Base-by-base conservation (phyloP, 2,888 invertebrate species). In the Drosophila incognita region DNA sequence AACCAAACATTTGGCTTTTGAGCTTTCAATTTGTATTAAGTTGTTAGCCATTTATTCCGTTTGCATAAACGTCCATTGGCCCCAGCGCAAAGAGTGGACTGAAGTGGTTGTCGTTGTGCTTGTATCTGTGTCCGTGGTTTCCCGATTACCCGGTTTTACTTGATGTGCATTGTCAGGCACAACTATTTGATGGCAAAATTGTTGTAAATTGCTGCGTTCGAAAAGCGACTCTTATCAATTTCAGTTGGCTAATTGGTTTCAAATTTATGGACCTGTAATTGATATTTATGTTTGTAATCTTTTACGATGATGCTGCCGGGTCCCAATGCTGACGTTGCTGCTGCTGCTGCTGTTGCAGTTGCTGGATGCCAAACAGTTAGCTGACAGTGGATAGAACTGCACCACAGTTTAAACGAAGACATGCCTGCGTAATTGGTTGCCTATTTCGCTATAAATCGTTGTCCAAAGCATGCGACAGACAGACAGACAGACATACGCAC, bases 231-330 rank as follows among this genome's bases (percentile, higher is more conserved):
- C 87, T 92, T 92, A 91, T 92, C 92, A 91, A 92, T 91, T 92
- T 87, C 84, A 81, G 87, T 81, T 86, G 90, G 92, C 92, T 92
- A 92, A 92, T 92, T 92, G 92, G 92, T 92, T 92, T 91, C 83
- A 87, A 92, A 92, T 92, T 92, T 92, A 92, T 92, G 89, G 90
- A 92, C 90, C 92, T 90, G 92, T 91, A 86, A 91, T 89, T 89
- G 90, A 92, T 92, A 92, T 92, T 92, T 92, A 92, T 92, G 92
- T 76, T 53, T 76, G 80, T 80, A 72, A 71, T 76, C 73, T 73
- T 57, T 71, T 61, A 52, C 78, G 56, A 73, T 64, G 66, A 36
- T 58, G 69, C 46, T 70, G 52, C 62, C 57, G 35, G 38, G 21
- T 61, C 21, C 48, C 51, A 38, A 13, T 63, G 54, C 63, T 60